A percentile compares a stretch with the other conserved stretches of the same genome.
These are phyloP conservation scores for Quadriops clusia DNA, from an alignment of 2,888 invertebrate genomes.

Conservation along the genomic window DNA sequence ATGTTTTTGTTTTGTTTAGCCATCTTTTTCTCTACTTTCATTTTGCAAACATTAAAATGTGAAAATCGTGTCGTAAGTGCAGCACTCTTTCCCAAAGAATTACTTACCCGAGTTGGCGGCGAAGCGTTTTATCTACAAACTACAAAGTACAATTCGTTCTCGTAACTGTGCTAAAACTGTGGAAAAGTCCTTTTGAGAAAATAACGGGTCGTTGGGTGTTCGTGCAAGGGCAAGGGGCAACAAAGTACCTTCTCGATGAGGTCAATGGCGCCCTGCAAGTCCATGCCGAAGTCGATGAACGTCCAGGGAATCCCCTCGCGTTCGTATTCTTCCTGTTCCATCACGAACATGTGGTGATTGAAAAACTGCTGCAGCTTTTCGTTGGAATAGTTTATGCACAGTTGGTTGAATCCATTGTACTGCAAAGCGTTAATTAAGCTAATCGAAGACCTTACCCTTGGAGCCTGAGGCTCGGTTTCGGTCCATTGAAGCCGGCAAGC, in stretches of 20 bases:
- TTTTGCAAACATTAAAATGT: too few relatives aligned
- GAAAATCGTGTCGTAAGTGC: too few relatives aligned
- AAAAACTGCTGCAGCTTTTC: constrained; percentile 93
- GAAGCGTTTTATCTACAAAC: too few relatives aligned
- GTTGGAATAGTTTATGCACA: constrained; percentile 94
- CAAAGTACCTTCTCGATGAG: constrained; percentile 71
- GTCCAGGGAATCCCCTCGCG: constrained; percentile 83
- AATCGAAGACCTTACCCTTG: too few relatives aligned
- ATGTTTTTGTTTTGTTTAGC: too few relatives aligned
- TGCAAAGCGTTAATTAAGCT: too few relatives aligned
- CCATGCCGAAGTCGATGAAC: constrained; percentile 93
- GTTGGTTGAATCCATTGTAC: constrained; percentile 91
- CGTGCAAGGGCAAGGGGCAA: constrained; percentile 5
- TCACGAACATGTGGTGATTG: constrained; percentile 92
- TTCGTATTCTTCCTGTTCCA: constrained; percentile 93
- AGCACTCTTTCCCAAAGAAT: too few relatives aligned
- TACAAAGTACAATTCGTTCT: too few relatives aligned
- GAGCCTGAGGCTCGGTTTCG: too few relatives aligned
- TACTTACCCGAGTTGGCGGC: too few relatives aligned
- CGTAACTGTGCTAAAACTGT: neutral
- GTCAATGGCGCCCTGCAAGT: constrained; percentile 82
- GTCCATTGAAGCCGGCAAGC: too few relatives aligned
- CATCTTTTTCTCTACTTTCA: too few relatives aligned
- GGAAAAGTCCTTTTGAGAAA: constrained; percentile 1
- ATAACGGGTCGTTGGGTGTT: neutral